Evolutionary conservation across 1,140 invertebrate species (phyloP).

Genomic region (Formica selysi): DNA sequence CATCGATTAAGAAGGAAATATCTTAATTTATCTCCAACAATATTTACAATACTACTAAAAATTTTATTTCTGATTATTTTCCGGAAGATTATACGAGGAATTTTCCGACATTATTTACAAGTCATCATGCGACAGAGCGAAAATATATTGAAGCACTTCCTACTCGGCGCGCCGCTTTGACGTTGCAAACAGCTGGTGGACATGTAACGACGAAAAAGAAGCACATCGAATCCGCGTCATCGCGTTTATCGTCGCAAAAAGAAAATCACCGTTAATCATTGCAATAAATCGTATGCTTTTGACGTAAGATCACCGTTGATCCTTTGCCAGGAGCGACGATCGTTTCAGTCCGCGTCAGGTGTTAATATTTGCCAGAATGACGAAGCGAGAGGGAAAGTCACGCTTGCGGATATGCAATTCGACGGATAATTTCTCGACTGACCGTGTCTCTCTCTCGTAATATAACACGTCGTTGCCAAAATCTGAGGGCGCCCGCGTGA

Average conservation of each 20-base stretch:
- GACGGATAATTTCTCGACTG: slow-evolving; percentile 26
- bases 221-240: not conserved
- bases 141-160: slow-evolving; percentile 28
- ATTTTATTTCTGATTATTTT: not conserved
- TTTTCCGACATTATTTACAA: slow-evolving; percentile 11
- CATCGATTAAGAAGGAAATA: not conserved
- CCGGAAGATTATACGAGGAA: not conserved
- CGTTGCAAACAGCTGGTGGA: slow-evolving; percentile 31
- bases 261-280: not conserved
- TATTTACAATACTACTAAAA: not conserved
- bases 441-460: not conserved
- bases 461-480: slow-evolving; percentile 51
- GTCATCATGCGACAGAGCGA: slow-evolving; percentile 8
- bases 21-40: not conserved
- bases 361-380: not conserved
- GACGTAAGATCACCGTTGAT: slow-evolving; percentile 13
- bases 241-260: slow-evolving; percentile 17
- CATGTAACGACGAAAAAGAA: slow-evolving; percentile 1
- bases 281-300: slow-evolving; percentile 13
- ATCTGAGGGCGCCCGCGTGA: not conserved
- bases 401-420: not conserved
- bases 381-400: slow-evolving; percentile 42
- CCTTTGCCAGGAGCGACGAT: slow-evolving; percentile 18
- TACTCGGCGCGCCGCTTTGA: not conserved
- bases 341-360: slow-evolving; percentile 5